Evolutionary conservation across 2,797 vertebrate genomes (phyloP).

Genomic region (Ibycter americanus): DNA sequence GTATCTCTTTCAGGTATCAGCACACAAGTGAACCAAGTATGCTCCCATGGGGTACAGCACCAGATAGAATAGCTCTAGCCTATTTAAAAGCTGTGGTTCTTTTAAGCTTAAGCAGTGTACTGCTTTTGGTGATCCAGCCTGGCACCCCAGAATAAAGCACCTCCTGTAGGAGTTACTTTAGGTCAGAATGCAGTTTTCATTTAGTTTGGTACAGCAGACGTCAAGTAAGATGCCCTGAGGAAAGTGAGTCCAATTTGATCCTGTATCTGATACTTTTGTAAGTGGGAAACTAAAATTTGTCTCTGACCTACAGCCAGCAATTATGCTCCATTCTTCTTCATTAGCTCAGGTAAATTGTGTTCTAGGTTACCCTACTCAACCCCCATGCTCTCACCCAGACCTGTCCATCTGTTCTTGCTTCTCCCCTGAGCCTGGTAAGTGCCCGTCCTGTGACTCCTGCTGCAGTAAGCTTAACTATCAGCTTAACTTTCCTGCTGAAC

Average conservation of each 20-base stretch:
- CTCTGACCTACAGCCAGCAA: neutral
- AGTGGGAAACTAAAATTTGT: neutral
- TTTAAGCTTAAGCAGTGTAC: neutral
- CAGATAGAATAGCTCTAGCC: neutral
- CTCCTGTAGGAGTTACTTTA: neutral
- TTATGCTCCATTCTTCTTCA: neutral
- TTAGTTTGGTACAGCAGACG: neutral
- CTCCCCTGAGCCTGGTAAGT: neutral
- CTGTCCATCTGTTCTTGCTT: neutral
- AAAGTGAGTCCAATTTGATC: neutral
- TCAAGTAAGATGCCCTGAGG: neutral
- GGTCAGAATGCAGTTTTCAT: neutral
- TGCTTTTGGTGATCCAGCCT: neutral
- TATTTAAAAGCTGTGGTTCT: neutral
- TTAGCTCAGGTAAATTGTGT: neutral
- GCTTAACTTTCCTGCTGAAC: neutral
- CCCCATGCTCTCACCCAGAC: neutral
- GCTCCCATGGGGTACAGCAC: fast-evolving
- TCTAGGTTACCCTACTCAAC: neutral
- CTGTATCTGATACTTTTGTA: neutral
- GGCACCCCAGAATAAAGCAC: neutral
- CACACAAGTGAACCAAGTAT: neutral
- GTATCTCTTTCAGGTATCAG: neutral
- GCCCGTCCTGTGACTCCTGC: fast-evolving
- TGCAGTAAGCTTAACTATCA: neutral